A percentile compares a stretch with the other conserved stretches of the same genome.
Conservation (phyloP, 2,888 invertebrate genomes). For the Linyphia triangularis region DNA sequence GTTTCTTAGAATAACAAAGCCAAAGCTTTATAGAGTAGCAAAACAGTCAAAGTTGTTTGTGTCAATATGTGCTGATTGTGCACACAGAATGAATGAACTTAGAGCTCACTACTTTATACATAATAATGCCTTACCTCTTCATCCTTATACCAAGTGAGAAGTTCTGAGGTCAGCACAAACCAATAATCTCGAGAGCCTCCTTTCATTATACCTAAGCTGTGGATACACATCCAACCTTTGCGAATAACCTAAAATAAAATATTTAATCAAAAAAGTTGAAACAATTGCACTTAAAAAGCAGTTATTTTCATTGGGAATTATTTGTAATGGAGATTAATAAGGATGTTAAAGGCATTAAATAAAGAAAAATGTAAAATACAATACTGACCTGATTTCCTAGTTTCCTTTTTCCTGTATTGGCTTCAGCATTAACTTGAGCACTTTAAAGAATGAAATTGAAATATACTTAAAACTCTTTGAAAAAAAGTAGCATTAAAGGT, state of each 20-base stretch:
- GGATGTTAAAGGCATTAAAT: neutral
- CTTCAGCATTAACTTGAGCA: slow-evolving; percentile 96
- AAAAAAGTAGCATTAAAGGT: no score
- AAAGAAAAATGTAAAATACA: neutral
- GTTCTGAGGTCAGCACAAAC: slow-evolving; percentile 99
- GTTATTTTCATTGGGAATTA: no score
- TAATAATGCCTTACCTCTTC: slow-evolving; percentile 85
- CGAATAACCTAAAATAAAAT: slow-evolving; percentile 89
- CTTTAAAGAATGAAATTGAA: slow-evolving; percentile 81
- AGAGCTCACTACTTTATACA: neutral
- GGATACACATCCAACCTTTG: slow-evolving; percentile 99
- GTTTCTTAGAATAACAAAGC: neutral
- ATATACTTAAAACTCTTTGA: no score
- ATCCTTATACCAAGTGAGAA: slow-evolving; percentile 99
- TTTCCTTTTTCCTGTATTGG: slow-evolving; percentile 88
- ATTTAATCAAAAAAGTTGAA: neutral
- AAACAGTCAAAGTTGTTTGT: neutral
- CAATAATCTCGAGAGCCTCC: slow-evolving; percentile 99
- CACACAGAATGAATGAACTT: neutral
- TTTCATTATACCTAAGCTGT: slow-evolving; percentile 99
- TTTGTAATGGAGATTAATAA: neutral
- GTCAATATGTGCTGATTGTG: neutral
- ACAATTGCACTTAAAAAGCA: neutral
- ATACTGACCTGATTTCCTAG: slow-evolving; percentile 87
- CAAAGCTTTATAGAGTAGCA: neutral